Evolutionary conservation across 1,140 invertebrate genomes (phyloP).

Genomic region (Macrocentrus cingulum): DNA sequence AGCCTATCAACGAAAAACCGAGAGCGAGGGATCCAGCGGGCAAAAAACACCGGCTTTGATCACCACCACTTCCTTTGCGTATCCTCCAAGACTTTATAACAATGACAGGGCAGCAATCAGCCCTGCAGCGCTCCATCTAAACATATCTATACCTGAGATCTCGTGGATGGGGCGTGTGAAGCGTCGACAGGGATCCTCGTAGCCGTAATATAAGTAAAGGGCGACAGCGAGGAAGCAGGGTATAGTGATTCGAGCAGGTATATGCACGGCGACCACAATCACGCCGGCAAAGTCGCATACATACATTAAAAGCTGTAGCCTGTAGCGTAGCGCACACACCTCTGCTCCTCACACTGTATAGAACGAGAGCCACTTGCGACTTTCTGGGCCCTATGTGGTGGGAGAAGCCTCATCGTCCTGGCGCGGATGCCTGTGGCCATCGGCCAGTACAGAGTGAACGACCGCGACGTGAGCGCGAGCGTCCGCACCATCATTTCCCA

Average conservation of each 20-base stretch:
- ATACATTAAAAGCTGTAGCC: constrained; percentile 1
- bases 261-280: no score
- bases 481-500: constrained; percentile 1
- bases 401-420: constrained; percentile 40
- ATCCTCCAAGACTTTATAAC: no score
- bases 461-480: constrained; percentile 36
- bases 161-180: no score
- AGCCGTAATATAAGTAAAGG: neutral
- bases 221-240: neutral
- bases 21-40: neutral
- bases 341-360: constrained; percentile 15
- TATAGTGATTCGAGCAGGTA: no score
- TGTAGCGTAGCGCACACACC: neutral
- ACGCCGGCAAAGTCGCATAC: neutral
- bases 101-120: no score
- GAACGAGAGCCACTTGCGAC: constrained; percentile 2
- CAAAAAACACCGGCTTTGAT: no score
- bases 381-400: constrained; percentile 33
- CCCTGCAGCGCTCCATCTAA: no score
- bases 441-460: constrained; percentile 47
- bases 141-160: no score
- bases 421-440: constrained; percentile 25
- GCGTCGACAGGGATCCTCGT: neutral
- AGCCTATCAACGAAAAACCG: neutral
- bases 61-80: no score